phyloP scores from a whole-genome alignment of 2,797 vertebrate species.

The Malacoraja senta region DNA sequence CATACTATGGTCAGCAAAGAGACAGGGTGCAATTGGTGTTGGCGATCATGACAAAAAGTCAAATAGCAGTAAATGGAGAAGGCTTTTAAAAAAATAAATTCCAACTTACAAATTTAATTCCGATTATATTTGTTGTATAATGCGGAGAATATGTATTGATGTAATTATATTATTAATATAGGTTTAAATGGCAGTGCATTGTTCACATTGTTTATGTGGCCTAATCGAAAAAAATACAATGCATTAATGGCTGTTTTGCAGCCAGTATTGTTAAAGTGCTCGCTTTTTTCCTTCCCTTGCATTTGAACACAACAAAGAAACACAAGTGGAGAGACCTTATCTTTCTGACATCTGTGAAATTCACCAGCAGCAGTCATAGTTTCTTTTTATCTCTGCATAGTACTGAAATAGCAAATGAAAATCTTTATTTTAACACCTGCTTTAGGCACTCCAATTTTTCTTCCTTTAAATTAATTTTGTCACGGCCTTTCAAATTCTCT shows the following conservation, averaged over 20 bases:
- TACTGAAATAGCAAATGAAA: conserved; percentile 50
- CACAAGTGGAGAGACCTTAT: conserved; percentile 9
- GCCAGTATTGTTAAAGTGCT: not conserved
- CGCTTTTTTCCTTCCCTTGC: conserved; percentile 5
- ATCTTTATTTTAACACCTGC: conserved; percentile 87
- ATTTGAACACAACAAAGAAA: conserved; percentile 17
- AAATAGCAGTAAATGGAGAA: conserved; percentile 25
- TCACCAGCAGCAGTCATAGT: conserved; percentile 43
- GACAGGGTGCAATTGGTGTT: conserved; percentile 57
- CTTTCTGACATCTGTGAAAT: conserved; percentile 38
- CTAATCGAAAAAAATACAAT: not conserved
- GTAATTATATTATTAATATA: not conserved
- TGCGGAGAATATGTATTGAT: not conserved
- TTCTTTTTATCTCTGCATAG: conserved; percentile 46
- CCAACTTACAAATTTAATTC: conserved; percentile 29
- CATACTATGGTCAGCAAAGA: conserved; percentile 67
- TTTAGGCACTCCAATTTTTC: conserved; percentile 81
- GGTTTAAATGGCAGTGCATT: not conserved
- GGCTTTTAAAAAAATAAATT: not conserved
- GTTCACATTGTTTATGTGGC: not conserved
- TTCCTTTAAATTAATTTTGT: conserved; percentile 96
- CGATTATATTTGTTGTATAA: not conserved
- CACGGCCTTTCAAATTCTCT: conserved; percentile 90
- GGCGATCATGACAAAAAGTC: conserved; percentile 50
- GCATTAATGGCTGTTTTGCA: not conserved